Evolutionary conservation across 2,888 invertebrate species (phyloP).

Genomic region (Harpagoxenus sublaevis): DNA sequence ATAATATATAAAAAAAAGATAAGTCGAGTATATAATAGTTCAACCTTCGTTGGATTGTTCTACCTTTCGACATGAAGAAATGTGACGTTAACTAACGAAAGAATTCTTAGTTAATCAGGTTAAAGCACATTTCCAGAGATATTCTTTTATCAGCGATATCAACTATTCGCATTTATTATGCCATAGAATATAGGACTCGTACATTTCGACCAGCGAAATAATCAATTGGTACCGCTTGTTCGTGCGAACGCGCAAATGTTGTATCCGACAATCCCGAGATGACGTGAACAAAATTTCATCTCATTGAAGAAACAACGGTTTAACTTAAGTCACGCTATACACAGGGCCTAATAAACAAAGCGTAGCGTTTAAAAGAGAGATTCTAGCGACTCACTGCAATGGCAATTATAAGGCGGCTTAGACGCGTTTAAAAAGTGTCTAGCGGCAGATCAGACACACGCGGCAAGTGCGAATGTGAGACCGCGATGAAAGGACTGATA

Average conservation of each 20-base stretch:
- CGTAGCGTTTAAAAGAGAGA: constrained; percentile 28
- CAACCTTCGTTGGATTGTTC: neutral
- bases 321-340: constrained; percentile 48
- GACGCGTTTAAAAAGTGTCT: constrained; percentile 26
- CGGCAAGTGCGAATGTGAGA: constrained; percentile 37
- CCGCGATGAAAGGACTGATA: constrained; percentile 42
- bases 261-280: constrained; percentile 62
- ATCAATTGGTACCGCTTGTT: constrained; percentile 40
- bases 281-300: constrained; percentile 33
- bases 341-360: constrained; percentile 51
- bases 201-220: constrained; percentile 45
- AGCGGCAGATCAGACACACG: constrained; percentile 33
- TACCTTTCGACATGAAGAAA: neutral
- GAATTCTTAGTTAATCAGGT: neutral
- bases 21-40: neutral
- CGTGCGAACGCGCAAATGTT: constrained; percentile 46
- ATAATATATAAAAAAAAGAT: neutral
- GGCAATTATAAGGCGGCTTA: constrained; percentile 9
- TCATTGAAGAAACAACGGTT: constrained; percentile 11
- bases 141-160: constrained; percentile 16
- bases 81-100: neutral
- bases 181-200: neutral
- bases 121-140: neutral
- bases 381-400: constrained; percentile 27
- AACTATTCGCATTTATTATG: neutral